Conservation (phyloP, 2,888 invertebrate genomes). For the Trichogramma evanescens region DNA sequence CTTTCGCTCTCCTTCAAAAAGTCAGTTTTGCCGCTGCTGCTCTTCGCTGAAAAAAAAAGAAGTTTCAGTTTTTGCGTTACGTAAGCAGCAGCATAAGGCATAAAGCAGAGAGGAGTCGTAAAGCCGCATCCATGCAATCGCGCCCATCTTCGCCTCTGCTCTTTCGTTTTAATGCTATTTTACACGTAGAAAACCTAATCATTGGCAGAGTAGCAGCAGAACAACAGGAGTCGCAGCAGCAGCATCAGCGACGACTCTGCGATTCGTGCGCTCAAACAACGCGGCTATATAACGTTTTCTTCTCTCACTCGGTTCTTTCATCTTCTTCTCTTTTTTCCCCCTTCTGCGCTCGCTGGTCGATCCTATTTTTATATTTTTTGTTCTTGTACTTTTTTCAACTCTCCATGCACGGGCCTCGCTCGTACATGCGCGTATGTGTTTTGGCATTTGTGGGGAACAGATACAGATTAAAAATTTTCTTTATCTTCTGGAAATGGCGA, state of each 20-base stretch:
- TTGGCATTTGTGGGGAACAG: too few species aligned
- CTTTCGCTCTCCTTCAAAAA: not conserved
- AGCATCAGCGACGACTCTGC: not conserved
- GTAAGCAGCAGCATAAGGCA: not conserved
- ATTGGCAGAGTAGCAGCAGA: not conserved
- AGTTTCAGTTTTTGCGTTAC: not conserved
- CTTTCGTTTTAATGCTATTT: not conserved
- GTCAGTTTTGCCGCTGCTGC: too few species aligned
- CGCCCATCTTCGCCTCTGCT: not conserved
- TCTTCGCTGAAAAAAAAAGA: constrained; percentile 1
- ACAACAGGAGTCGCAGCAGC: too few species aligned
- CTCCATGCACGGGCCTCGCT: too few species aligned
- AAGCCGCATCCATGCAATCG: not conserved
- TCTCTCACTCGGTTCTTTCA: constrained; percentile 1
- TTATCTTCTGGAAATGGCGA: too few species aligned
- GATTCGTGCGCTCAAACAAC: constrained; percentile 7
- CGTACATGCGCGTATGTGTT: too few species aligned
- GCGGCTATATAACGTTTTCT: not conserved
- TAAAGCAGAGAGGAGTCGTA: constrained; percentile 3
- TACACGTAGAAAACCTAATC: constrained; percentile 8
- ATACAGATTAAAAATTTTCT: too few species aligned
- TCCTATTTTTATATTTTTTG: not conserved
- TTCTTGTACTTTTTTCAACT: too few species aligned
- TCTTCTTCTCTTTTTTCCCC: not conserved
- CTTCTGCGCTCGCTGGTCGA: not conserved